These are phyloP conservation scores for Eupithecia pulchellata DNA, from an alignment of 2,888 invertebrate species.

Conservation along the genomic window DNA sequence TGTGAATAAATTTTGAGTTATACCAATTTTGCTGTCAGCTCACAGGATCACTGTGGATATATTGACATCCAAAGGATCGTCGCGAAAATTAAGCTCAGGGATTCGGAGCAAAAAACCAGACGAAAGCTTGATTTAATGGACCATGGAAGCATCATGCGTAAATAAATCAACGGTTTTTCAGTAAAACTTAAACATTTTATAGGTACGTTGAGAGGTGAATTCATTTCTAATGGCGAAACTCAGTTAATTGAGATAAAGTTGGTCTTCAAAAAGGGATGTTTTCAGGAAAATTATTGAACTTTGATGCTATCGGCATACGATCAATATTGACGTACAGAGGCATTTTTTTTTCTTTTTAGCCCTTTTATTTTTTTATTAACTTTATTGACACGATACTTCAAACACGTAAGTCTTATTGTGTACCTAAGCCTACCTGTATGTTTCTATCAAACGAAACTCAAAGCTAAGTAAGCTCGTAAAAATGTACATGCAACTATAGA, in stretches of 20 bases:
- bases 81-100: constrained; percentile 65
- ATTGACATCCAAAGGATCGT: constrained; percentile 66
- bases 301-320: not conserved
- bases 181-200: not conserved
- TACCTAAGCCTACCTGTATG: not conserved
- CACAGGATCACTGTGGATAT: constrained; percentile 65
- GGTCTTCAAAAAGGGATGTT: too few species aligned
- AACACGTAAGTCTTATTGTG: not conserved
- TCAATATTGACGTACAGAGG: too few species aligned
- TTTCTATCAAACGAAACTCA: not conserved
- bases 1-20: constrained; percentile 16
- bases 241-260: not conserved
- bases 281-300: not conserved
- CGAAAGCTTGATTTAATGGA: constrained; percentile 26
- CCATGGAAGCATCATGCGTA: constrained; percentile 8
- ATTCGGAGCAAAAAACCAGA: constrained; percentile 40
- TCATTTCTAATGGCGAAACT: not conserved
- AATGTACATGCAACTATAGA: constrained; percentile 43
- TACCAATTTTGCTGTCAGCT: constrained; percentile 52
- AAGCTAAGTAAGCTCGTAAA: constrained; percentile 23
- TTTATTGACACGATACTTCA: not conserved
- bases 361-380: not conserved
- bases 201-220: not conserved
- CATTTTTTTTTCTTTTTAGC: too few species aligned
- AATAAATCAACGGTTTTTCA: constrained; percentile 22